phyloP scores from a whole-genome alignment of 2,113 vertebrate species.

The Otus sunia region DNA sequence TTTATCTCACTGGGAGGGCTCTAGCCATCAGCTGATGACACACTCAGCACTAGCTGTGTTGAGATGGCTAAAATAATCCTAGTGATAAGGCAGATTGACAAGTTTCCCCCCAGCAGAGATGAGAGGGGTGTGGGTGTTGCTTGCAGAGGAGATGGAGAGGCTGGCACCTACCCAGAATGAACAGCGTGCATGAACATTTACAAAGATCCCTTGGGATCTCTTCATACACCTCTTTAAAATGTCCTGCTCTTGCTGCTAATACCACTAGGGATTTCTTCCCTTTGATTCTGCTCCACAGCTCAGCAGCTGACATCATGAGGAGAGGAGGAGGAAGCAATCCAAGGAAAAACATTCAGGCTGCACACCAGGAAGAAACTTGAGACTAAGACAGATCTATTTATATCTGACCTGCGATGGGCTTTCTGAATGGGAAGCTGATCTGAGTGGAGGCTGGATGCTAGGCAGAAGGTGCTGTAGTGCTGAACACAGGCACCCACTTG shows the following conservation, averaged over 20 bases:
- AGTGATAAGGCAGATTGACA: background rate
- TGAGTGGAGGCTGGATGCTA: conserved; percentile 43
- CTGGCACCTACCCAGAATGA: conserved; percentile 9
- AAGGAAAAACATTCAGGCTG: conserved; percentile 54
- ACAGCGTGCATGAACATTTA: background rate
- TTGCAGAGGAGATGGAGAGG: background rate
- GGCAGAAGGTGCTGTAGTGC: conserved; percentile 39
- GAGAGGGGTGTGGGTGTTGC: background rate
- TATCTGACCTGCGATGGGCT: conserved; percentile 71
- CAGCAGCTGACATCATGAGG: conserved; percentile 47
- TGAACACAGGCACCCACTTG: conserved; percentile 8
- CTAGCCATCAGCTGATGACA: background rate
- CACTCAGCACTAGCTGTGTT: background rate
- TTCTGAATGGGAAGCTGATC: conserved; percentile 63
- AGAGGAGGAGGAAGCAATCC: conserved; percentile 57
- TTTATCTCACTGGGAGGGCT: background rate
- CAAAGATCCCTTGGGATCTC: background rate
- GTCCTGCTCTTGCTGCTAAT: conserved; percentile 35
- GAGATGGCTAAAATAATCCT: background rate
- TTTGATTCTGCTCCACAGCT: conserved; percentile 32
- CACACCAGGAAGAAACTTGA: conserved; percentile 63
- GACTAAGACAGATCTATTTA: conserved; percentile 67
- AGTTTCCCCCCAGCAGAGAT: background rate
- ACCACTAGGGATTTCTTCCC: conserved; percentile 41
- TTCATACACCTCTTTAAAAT: background rate